A percentile compares a stretch with the other conserved stretches of the same genome.
These are phyloP conservation scores for Vollenhovia emeryi DNA, from an alignment of 1,140 invertebrate species.

Conservation along the genomic window DNA sequence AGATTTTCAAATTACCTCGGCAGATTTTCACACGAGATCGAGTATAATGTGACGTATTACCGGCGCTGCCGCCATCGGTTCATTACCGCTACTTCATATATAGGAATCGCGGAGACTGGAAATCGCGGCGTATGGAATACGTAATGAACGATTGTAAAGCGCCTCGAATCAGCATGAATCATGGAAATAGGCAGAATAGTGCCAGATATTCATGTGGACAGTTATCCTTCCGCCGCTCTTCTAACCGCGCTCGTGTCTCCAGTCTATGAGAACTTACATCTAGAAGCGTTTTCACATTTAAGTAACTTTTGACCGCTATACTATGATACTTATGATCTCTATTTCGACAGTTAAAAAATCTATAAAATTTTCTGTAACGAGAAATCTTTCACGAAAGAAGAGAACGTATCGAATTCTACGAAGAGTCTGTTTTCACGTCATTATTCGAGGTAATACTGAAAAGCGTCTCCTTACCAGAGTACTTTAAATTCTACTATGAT, in stretches of 20 bases:
- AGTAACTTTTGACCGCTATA: background rate
- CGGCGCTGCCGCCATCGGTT: background rate
- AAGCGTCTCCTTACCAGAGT: background rate
- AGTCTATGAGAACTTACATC: background rate
- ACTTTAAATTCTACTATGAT: slow-evolving; percentile 4
- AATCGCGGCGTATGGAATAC: background rate
- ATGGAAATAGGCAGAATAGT: slow-evolving; percentile 10
- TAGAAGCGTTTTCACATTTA: background rate
- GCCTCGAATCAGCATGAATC: slow-evolving; percentile 15
- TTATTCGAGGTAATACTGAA: background rate
- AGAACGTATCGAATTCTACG: background rate
- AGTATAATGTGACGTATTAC: background rate
- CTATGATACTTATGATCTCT: background rate
- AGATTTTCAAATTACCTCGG: background rate
- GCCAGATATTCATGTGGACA: background rate
- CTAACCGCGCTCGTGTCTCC: background rate
- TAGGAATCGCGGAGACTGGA: background rate
- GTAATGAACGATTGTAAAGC: slow-evolving; percentile 37
- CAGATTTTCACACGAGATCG: background rate
- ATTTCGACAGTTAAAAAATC: background rate
- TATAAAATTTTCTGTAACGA: background rate
- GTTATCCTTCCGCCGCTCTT: background rate
- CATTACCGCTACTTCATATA: slow-evolving; percentile 28
- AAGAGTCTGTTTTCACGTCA: background rate
- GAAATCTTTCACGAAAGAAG: background rate